These are phyloP conservation scores for Colinus virginianus DNA, from an alignment of 2,113 vertebrate species.

Conservation along the genomic window DNA sequence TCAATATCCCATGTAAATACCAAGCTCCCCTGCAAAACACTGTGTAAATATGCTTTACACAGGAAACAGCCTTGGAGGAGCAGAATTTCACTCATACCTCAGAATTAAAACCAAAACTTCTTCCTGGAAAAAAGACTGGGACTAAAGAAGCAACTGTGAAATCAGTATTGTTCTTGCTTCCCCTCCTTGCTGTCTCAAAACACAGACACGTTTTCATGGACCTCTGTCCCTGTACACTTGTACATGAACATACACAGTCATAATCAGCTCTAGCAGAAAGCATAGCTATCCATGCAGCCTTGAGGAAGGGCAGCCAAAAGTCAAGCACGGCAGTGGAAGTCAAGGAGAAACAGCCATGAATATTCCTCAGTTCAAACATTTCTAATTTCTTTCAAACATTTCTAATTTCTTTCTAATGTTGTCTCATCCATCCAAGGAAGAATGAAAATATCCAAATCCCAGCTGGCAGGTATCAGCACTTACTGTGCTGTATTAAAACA, in stretches of 20 bases:
- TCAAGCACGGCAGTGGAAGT: background rate
- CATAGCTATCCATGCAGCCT: background rate
- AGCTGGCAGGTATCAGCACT: background rate
- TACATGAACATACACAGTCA: background rate
- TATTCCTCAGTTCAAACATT: background rate
- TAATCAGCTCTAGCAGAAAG: background rate
- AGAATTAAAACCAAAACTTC: background rate
- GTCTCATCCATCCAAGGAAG: background rate
- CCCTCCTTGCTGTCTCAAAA: background rate
- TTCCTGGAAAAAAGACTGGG: background rate
- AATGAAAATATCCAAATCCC: background rate
- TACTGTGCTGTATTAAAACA: constrained; percentile 14
- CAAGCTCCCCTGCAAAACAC: background rate
- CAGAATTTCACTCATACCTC: background rate
- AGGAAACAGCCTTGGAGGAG: background rate
- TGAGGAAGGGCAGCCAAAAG: background rate
- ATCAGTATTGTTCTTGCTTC: background rate
- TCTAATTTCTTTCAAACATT: too few relatives aligned
- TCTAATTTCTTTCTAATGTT: background rate
- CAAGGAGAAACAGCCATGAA: background rate
- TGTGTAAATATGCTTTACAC: background rate
- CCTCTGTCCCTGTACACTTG: background rate
- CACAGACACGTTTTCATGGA: background rate
- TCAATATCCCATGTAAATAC: background rate
- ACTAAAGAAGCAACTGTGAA: background rate